Percentiles rank a stretch among this genome's conserved stretches.
These are phyloP conservation scores for Lomographa bimaculata DNA, from an alignment of 2,888 invertebrate genomes.

Conservation along the genomic window DNA sequence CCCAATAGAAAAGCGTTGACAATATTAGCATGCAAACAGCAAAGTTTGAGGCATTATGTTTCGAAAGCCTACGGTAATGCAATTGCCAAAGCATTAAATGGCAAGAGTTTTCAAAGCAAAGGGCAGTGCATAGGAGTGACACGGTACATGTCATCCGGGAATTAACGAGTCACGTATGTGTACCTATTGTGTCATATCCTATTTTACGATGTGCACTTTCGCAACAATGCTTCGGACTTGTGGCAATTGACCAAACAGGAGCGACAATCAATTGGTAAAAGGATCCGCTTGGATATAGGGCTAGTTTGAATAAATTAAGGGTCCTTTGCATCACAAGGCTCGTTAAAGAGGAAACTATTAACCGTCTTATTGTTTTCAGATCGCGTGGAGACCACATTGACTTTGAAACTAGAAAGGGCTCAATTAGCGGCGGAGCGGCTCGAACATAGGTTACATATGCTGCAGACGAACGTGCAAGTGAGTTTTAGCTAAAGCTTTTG, in stretches of 20 bases:
- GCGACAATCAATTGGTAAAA: conserved; percentile 65
- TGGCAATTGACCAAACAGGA: conserved; percentile 68
- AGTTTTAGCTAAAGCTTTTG: conserved; percentile 21
- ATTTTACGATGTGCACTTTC: conserved; percentile 68
- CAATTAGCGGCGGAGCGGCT: conserved; percentile 76
- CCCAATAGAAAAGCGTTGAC: conserved; percentile 21
- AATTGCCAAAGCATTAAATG: conserved; percentile 26
- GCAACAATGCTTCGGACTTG: conserved; percentile 58
- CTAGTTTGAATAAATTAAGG: conserved; percentile 51
- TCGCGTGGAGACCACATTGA: conserved; percentile 72
- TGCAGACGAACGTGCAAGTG: conserved; percentile 73
- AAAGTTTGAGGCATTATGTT: conserved; percentile 22
- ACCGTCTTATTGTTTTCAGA: conserved; percentile 60
- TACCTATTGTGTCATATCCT: conserved; percentile 73
- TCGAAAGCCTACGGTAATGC: conserved; percentile 27
- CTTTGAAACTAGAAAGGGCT: conserved; percentile 72
- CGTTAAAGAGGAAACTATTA: conserved; percentile 46
- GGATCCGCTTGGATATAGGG: conserved; percentile 41
- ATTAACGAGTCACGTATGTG: conserved; percentile 48
- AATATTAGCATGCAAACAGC: conserved; percentile 26
- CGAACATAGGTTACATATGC: conserved; percentile 74
- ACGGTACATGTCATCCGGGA: conserved; percentile 37
- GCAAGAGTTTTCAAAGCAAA: conserved; percentile 30
- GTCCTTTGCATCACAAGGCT: conserved; percentile 37
- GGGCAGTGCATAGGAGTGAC: conserved; percentile 18